phyloP scores from a whole-genome alignment of 2,113 vertebrate species.

The Rhynchopsitta pachyrhyncha region DNA sequence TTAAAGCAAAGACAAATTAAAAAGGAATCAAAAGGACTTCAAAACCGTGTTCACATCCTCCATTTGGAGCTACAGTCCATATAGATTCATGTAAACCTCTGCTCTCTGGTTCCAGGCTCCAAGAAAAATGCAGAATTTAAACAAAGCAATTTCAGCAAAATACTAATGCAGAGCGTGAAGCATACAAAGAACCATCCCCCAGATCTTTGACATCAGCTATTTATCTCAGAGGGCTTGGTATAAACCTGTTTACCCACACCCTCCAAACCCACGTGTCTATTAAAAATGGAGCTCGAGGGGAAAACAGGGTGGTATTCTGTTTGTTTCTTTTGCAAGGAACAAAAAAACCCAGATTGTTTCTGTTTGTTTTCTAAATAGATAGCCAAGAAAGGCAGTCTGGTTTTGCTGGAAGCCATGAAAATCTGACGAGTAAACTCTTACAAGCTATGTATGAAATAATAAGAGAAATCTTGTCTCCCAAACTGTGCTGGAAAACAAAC shows the following conservation, averaged over 20 bases:
- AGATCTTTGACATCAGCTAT: not conserved
- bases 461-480: not conserved
- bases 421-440: not conserved
- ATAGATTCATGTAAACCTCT: not conserved
- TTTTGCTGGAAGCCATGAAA: slow-evolving; percentile 48
- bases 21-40: not conserved
- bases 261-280: slow-evolving; percentile 20
- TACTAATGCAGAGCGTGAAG: not conserved
- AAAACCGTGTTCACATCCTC: not conserved
- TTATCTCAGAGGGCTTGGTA: not conserved
- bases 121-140: not conserved
- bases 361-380: slow-evolving; percentile 6
- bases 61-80: not conserved
- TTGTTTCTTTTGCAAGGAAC: not conserved
- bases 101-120: not conserved
- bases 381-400: slow-evolving; percentile 10
- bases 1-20: not conserved
- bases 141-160: not conserved
- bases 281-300: slow-evolving; percentile 18
- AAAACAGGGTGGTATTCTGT: not conserved
- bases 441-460: not conserved
- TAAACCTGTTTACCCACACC: slow-evolving; percentile 17
- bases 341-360: not conserved
- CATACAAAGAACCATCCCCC: not conserved
- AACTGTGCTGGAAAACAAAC: not conserved